A percentile compares a stretch with the other conserved stretches of the same genome.
Conservation (phyloP, 2,797 vertebrate species). For the Hippoglossus hippoglossus region DNA sequence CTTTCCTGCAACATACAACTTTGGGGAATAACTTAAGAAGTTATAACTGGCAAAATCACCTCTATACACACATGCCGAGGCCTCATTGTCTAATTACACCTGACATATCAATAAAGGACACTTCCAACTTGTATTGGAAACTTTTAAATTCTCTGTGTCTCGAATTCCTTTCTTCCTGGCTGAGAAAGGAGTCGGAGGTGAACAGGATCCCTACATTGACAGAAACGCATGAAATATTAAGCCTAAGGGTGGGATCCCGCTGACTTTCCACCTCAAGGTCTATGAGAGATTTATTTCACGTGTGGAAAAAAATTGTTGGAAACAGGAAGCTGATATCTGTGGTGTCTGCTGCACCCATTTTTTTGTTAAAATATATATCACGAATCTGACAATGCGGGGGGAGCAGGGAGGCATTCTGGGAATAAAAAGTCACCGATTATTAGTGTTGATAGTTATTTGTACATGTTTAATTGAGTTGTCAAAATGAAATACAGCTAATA, state of each 20-base stretch:
- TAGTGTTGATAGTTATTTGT: conserved; percentile 38
- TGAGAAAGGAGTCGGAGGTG: not conserved
- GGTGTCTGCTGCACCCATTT: too few relatives aligned
- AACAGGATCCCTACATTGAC: not conserved
- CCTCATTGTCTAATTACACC: too few relatives aligned
- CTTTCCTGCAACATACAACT: too few relatives aligned
- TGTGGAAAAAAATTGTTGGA: too few relatives aligned
- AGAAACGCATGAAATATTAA: too few relatives aligned
- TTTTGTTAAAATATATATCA: too few relatives aligned
- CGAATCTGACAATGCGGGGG: not conserved
- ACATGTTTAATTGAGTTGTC: conserved; percentile 35
- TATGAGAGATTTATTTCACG: not conserved
- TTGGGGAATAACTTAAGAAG: too few relatives aligned
- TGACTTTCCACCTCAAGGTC: not conserved
- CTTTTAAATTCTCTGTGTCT: too few relatives aligned
- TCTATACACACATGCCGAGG: too few relatives aligned
- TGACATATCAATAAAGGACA: not conserved
- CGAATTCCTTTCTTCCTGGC: not conserved
- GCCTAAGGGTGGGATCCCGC: not conserved
- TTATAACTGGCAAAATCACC: too few relatives aligned
- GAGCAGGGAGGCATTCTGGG: not conserved
- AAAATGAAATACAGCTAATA: conserved; percentile 39
- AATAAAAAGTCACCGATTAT: conserved; percentile 23
- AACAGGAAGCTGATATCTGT: too few relatives aligned
- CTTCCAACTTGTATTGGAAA: too few relatives aligned